Percentiles rank a stretch among this genome's conserved stretches.
Conservation (phyloP, 2,888 invertebrate genomes). For the Hyposoter dolosus region DNA sequence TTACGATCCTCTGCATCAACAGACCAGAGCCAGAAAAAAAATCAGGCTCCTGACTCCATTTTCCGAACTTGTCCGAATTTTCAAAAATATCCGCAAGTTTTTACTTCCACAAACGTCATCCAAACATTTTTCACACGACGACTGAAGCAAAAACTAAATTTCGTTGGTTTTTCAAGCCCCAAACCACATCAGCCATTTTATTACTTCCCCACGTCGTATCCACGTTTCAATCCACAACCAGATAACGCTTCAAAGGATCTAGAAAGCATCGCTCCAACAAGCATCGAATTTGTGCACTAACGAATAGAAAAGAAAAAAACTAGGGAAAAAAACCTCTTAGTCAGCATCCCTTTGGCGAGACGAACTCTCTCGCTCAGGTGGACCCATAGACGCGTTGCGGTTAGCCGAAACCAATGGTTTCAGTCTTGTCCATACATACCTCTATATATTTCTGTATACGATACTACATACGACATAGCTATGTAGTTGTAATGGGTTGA, state of each 20-base stretch:
- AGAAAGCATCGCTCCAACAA: slow-evolving; percentile 4
- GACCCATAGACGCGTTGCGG: slow-evolving; percentile 24
- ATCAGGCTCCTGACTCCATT: too few relatives aligned
- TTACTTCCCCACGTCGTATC: not conserved
- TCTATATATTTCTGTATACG: not conserved
- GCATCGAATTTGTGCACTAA: not conserved
- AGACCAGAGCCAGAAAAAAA: too few relatives aligned
- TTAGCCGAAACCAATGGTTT: slow-evolving; percentile 17
- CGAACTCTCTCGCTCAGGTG: slow-evolving; percentile 23
- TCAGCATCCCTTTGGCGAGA: slow-evolving; percentile 51
- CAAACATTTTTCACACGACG: not conserved
- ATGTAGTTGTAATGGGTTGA: slow-evolving; percentile 20
- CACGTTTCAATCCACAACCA: not conserved
- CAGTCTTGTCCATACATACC: not conserved
- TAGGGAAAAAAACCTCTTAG: slow-evolving; percentile 24
- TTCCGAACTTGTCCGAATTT: too few relatives aligned
- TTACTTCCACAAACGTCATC: not conserved
- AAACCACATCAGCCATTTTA: too few relatives aligned
- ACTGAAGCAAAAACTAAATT: not conserved
- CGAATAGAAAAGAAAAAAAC: slow-evolving; percentile 1
- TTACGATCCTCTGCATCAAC: not conserved
- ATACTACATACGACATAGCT: not conserved
- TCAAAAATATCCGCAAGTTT: not conserved
- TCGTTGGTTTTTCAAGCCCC: not conserved
- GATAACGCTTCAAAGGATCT: not conserved